phyloP scores from a whole-genome alignment of 2,797 vertebrate genomes.

The Lutjanus campechanus region DNA sequence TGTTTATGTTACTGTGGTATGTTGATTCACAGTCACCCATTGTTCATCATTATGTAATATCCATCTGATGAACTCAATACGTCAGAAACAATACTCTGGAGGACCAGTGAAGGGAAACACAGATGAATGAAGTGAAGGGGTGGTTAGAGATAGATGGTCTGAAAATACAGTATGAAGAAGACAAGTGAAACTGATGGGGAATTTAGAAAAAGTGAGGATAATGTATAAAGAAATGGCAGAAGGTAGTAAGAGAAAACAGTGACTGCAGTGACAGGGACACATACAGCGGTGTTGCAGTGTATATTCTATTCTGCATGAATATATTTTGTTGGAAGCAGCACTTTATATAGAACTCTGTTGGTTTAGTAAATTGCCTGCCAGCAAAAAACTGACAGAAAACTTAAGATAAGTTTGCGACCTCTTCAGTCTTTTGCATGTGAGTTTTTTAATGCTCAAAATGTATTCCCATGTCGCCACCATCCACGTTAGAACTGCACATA shows the following conservation, averaged over 20 bases:
- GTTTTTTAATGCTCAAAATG: not conserved
- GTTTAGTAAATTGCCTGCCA: conserved; percentile 41
- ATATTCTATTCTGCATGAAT: conserved; percentile 29
- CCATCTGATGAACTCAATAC: conserved; percentile 70
- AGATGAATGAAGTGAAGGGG: not conserved
- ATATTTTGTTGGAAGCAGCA: conserved; percentile 23
- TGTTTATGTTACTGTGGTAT: conserved; percentile 36
- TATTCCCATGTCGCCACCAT: not conserved
- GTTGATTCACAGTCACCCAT: conserved; percentile 54
- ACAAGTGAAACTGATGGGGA: conserved; percentile 26
- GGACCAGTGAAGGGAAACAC: conserved; percentile 33
- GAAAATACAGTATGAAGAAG: conserved; percentile 21
- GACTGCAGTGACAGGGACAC: conserved; percentile 11
- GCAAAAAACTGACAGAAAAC: conserved; percentile 7
- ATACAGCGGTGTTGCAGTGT: conserved; percentile 18
- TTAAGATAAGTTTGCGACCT: conserved; percentile 20
- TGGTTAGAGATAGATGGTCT: conserved; percentile 21
- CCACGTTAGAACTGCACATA: not conserved
- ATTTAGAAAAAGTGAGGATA: conserved; percentile 8
- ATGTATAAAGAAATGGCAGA: conserved; percentile 10
- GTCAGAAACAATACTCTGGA: conserved; percentile 53
- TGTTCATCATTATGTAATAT: conserved; percentile 65
- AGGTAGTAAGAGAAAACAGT: conserved; percentile 1
- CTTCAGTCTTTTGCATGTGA: conserved; percentile 6
- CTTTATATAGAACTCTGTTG: conserved; percentile 27